Conservation (phyloP, 2,888 invertebrate genomes). For the Halictus ligatus region DNA sequence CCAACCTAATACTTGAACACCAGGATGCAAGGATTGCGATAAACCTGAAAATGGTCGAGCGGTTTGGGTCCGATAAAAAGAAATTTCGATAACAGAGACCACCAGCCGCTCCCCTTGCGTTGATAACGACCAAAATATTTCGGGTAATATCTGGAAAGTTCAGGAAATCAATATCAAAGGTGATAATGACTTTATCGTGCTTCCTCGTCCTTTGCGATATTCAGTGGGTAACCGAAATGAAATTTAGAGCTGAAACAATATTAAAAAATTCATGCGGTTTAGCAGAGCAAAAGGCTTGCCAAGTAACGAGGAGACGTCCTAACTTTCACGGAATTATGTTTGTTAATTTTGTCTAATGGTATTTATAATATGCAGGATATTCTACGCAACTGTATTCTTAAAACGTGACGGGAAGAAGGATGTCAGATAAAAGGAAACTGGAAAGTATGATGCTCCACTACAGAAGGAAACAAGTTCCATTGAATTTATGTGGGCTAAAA, state of each 20-base stretch:
- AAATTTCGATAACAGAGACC: not conserved
- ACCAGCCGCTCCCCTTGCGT: not conserved
- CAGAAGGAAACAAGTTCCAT: not conserved
- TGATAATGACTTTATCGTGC: not conserved
- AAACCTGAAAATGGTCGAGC: not conserved
- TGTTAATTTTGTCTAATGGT: not conserved
- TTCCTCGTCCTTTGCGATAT: not conserved
- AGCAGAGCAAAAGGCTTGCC: not conserved
- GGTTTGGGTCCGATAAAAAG: not conserved
- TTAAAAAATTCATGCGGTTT: not conserved
- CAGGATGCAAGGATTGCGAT: not conserved
- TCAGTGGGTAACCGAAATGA: not conserved
- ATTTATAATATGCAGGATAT: not conserved
- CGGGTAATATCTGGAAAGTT: not conserved
- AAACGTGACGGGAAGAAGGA: not conserved
- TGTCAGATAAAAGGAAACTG: not conserved
- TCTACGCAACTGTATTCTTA: not conserved
- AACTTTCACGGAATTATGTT: constrained; percentile 3
- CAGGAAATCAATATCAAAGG: not conserved
- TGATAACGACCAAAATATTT: not conserved
- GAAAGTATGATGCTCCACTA: not conserved
- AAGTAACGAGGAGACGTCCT: not conserved
- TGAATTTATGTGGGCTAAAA: not conserved
- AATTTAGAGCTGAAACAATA: not conserved
- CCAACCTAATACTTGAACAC: not conserved